Evolutionary conservation across 2,797 vertebrate species (phyloP), one percentile per base, ranked within the genome.

Genomic region (Scarus forsteni): DNA sequence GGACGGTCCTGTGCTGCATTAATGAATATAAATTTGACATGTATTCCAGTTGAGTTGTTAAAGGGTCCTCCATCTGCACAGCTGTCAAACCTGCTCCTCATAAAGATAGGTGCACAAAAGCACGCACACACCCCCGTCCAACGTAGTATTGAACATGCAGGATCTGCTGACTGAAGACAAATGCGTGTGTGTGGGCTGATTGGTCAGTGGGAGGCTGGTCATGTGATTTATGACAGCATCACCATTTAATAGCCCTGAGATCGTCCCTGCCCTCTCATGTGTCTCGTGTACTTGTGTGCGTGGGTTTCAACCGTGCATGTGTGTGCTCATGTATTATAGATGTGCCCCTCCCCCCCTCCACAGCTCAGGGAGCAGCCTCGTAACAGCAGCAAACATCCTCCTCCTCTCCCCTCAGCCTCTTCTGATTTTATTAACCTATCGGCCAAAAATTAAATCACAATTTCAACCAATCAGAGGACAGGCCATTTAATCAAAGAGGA

Each of bases 181-280:
- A 49, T 19, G 48, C 46, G 44, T 49, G 39, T 60, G 53, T 54
- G 75, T 60, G 19, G 15, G 68, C 18, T 46, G 46, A 65, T 79
- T 73, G 68, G 81, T 79, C 70, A 66, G 53, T 71, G 45, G 70
- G 78, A 78, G 70, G 75, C 48, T 60, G 49, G 62, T 80, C 81
- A 85, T 83, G 83, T 87, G 79, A 84, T 80, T 84, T 76, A 84
- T 79, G 53, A 66, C 61, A 59, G 64, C 48, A 45, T 83, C 75
- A 75, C 52, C 45, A 52, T 79, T 82, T 84, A 87, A 76, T 81
- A 70, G 81, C 63, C 65, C 56, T 61, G 56, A 77, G 67, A 75
- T 81, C 12, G 54, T 76, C 18, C 60, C 67, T 36, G 46, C 43
- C 57, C 60, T 64, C 44, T 9, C 34, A 10, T 77, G 64, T 69